Evolutionary conservation across 2,797 vertebrate species (phyloP).

Genomic region (Oreochromis grahami): DNA sequence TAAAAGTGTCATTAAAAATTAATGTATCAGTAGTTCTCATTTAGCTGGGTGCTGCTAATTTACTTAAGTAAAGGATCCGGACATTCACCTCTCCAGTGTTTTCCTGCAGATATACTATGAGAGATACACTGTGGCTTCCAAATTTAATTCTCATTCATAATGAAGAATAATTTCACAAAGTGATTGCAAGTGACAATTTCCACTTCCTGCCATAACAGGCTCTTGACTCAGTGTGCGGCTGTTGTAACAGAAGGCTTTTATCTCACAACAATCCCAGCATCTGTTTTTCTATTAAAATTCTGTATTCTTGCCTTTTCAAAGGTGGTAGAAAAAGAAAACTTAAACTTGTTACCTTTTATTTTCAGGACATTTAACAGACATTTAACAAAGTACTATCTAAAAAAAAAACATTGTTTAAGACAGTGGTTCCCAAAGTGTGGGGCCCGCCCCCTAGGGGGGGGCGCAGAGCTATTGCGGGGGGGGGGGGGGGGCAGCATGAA

Average conservation of each 20-base stretch:
- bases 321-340: background rate
- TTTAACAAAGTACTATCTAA: background rate
- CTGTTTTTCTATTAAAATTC: constrained; percentile 48
- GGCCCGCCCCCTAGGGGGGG: too few relatives aligned
- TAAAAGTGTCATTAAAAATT: background rate
- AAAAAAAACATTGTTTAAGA: background rate
- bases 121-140: background rate
- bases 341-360: background rate
- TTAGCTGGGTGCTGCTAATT: background rate
- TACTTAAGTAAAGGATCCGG: background rate
- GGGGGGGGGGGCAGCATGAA: too few relatives aligned
- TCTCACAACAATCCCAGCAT: constrained; percentile 56
- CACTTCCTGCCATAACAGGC: constrained; percentile 28
- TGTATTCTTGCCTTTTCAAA: background rate
- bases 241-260: constrained; percentile 43
- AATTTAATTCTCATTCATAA: constrained; percentile 2
- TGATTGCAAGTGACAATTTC: constrained; percentile 27
- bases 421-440: too few relatives aligned
- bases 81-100: background rate
- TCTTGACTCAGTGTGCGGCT: constrained; percentile 23
- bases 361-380: background rate
- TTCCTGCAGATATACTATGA: background rate
- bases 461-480: too few relatives aligned
- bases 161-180: background rate
- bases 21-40: background rate